These are phyloP conservation scores for Fukomys damarensis DNA, from an alignment of 2,113 vertebrate genomes.

Conservation along the genomic window DNA sequence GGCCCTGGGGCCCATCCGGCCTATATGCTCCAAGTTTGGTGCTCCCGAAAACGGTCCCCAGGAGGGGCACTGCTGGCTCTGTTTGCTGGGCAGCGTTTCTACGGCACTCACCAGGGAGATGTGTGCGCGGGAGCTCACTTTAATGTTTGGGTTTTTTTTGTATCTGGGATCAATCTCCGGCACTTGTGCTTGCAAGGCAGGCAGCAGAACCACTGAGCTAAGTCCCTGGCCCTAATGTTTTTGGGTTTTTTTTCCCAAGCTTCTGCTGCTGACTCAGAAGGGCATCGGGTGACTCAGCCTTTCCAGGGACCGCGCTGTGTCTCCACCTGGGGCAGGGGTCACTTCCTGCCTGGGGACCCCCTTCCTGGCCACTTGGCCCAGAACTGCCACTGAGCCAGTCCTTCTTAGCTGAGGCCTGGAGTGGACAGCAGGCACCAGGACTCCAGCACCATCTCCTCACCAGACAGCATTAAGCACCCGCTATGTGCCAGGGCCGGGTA, in stretches of 20 bases:
- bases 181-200: too few species aligned
- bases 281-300: neutral
- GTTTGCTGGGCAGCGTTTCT: neutral
- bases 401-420: too few species aligned
- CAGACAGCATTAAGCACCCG: accelerated
- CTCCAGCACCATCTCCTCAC: neutral
- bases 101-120: constrained; percentile 22
- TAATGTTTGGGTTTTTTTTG: too few species aligned
- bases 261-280: constrained; percentile 59
- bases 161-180: too few species aligned
- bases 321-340: neutral
- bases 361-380: neutral
- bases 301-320: neutral
- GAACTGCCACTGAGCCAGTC: too few species aligned
- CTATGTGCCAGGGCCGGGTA: accelerated
- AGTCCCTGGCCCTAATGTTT: too few species aligned
- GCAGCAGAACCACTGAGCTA: too few species aligned
- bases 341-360: neutral
- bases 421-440: neutral
- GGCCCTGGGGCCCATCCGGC: neutral
- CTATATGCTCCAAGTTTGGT: neutral
- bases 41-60: neutral
- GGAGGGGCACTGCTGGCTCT: neutral
- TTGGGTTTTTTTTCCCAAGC: too few species aligned
- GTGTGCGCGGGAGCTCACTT: neutral